Evolutionary conservation across 1,140 invertebrate species (phyloP).

Genomic region (Drosophila takahashii): DNA sequence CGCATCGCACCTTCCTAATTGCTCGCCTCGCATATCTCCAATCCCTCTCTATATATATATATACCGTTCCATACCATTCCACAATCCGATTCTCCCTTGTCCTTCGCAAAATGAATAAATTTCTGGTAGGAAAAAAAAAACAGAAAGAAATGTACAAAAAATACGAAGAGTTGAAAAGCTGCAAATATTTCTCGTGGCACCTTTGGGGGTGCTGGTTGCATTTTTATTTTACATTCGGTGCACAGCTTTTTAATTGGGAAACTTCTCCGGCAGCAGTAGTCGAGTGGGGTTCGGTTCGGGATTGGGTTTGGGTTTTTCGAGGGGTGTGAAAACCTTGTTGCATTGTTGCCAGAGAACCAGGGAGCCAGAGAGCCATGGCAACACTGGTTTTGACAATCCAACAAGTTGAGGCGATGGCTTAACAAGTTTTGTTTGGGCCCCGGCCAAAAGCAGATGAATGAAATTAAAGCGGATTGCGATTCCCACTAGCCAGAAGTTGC

Average conservation of each 20-base stretch:
- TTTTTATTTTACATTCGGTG: slow-evolving; percentile 35
- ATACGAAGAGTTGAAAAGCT: slow-evolving; percentile 24
- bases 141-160: not conserved
- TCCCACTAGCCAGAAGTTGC: slow-evolving; percentile 20
- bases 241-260: slow-evolving; percentile 62
- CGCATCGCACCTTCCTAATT: slow-evolving; percentile 56
- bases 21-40: slow-evolving; percentile 19
- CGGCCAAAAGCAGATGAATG: slow-evolving; percentile 34
- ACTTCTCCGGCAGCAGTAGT: slow-evolving; percentile 33
- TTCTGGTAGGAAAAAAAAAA: slow-evolving; percentile 20
- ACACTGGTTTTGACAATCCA: slow-evolving; percentile 53
- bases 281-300: slow-evolving; percentile 5
- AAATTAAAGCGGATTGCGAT: slow-evolving; percentile 32
- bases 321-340: slow-evolving; percentile 22
- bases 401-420: slow-evolving; percentile 46
- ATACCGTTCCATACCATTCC: slow-evolving; percentile 1
- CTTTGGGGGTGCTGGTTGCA: slow-evolving; percentile 24
- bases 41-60: not conserved
- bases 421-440: slow-evolving; percentile 45
- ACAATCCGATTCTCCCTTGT: slow-evolving; percentile 17
- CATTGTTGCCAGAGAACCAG: slow-evolving; percentile 31
- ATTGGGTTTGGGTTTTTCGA: not conserved
- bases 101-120: slow-evolving; percentile 42
- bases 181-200: slow-evolving; percentile 42
- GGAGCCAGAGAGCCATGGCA: slow-evolving; percentile 30